These are phyloP conservation scores for Amazona finschi DNA, from an alignment of 2,797 vertebrate genomes.

Conservation along the genomic window DNA sequence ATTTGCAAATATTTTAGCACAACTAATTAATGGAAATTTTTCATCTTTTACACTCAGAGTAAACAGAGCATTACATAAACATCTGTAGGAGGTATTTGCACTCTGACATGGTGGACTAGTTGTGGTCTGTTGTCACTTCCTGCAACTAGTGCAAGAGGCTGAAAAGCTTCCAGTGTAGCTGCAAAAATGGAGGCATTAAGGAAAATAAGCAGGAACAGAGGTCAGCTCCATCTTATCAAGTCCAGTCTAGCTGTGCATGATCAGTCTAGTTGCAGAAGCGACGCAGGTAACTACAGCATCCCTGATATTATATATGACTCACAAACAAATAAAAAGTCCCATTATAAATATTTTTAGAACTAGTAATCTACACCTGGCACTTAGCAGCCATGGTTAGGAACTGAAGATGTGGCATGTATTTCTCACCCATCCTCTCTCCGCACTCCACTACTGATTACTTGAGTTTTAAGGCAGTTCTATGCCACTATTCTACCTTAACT, in stretches of 20 bases:
- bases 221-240: neutral
- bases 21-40: neutral
- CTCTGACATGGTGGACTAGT: neutral
- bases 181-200: neutral
- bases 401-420: neutral
- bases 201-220: neutral
- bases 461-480: neutral
- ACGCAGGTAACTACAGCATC: neutral
- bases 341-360: neutral
- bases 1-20: neutral
- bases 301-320: neutral
- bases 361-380: neutral
- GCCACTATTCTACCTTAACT: neutral
- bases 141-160: neutral
- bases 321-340: neutral
- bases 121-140: neutral
- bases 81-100: neutral
- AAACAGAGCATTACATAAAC: neutral
- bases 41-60: neutral
- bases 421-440: neutral
- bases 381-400: neutral
- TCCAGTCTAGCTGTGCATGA: neutral
- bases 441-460: neutral
- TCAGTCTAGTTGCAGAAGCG: neutral
- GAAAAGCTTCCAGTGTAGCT: neutral